These are phyloP conservation scores for Conger conger DNA, from an alignment of 2,113 vertebrate genomes.

Conservation along the genomic window DNA sequence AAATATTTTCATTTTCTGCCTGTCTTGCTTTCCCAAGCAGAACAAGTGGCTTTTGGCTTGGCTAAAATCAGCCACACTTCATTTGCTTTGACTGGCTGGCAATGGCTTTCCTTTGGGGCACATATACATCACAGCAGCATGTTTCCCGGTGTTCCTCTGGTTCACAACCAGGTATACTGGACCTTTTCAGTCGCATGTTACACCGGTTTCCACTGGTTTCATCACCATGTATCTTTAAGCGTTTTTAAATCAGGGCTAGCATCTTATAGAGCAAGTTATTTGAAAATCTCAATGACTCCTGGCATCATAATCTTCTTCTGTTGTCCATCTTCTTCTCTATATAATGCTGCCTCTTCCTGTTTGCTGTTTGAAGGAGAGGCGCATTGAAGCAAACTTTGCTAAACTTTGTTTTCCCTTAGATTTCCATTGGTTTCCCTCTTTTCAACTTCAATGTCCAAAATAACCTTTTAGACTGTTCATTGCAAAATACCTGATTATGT, in stretches of 20 bases:
- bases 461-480: too few species aligned
- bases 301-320: neutral
- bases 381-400: too few species aligned
- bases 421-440: too few species aligned
- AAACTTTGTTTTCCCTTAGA: too few species aligned
- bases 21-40: constrained; percentile 44
- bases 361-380: too few species aligned
- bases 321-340: neutral
- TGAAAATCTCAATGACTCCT: neutral
- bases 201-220: neutral
- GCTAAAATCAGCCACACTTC: constrained; percentile 48
- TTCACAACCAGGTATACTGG: constrained; percentile 8
- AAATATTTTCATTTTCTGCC: constrained; percentile 26
- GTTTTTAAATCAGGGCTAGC: neutral
- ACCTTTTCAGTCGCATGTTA: neutral
- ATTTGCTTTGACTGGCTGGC: constrained; percentile 50
- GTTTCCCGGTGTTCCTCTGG: constrained; percentile 38
- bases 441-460: too few species aligned
- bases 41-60: constrained; percentile 51
- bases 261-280: neutral
- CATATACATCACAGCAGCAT: constrained; percentile 46
- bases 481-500: too few species aligned
- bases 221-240: neutral
- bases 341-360: too few species aligned
- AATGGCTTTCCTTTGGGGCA: constrained; percentile 50